A percentile compares a stretch with the other conserved stretches of the same genome.
Evolutionary conservation across 2,888 invertebrate species (phyloP).

Genomic region (Chymomyza fuscimana): DNA sequence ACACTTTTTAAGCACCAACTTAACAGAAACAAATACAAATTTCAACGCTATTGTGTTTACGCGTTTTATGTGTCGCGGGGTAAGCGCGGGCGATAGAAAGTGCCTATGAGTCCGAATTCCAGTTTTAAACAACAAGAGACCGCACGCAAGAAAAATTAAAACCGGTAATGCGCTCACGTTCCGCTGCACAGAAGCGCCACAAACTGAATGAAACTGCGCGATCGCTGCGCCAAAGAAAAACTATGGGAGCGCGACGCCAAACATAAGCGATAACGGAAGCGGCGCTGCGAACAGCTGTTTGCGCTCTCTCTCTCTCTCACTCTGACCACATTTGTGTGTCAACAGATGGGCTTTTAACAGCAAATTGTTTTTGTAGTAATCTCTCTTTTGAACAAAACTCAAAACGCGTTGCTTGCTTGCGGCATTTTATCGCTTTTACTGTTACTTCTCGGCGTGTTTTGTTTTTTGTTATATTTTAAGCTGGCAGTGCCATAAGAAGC

Average conservation of each 20-base stretch:
- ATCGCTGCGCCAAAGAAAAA: slow-evolving; percentile 34
- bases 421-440: slow-evolving; percentile 17
- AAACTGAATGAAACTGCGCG: slow-evolving; percentile 45
- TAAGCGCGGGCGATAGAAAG: slow-evolving; percentile 37
- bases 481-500: slow-evolving; percentile 22
- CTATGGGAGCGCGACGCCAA: slow-evolving; percentile 16
- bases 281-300: slow-evolving; percentile 18
- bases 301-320: slow-evolving; percentile 1
- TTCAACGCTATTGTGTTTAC: slow-evolving; percentile 25
- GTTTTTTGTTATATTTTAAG: background rate
- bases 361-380: background rate
- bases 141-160: background rate
- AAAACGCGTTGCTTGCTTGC: slow-evolving; percentile 13
- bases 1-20: slow-evolving; percentile 6
- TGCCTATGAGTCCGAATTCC: slow-evolving; percentile 20
- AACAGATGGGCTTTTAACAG: background rate
- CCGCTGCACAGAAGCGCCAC: slow-evolving; percentile 27
- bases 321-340: background rate
- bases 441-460: slow-evolving; percentile 9
- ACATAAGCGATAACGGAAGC: slow-evolving; percentile 32
- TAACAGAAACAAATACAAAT: slow-evolving; percentile 19
- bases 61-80: background rate
- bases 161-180: slow-evolving; percentile 19
- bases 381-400: background rate
- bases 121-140: slow-evolving; percentile 6